Evolutionary conservation across 2,888 invertebrate species (phyloP).

Genomic region (Ditula angustiorana): DNA sequence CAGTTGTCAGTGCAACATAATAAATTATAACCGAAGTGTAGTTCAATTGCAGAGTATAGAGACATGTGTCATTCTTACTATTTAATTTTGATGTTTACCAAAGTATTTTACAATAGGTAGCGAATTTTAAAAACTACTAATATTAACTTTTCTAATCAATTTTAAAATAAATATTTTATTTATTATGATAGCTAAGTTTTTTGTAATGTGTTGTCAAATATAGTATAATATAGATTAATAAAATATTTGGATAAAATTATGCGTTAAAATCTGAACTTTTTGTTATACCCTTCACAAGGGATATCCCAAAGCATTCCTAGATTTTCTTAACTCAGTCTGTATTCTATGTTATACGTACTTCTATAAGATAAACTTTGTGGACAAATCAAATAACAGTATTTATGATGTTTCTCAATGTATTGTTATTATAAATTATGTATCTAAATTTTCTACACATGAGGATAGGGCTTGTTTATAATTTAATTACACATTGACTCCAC

Average conservation of each 20-base stretch:
- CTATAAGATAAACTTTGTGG: not conserved
- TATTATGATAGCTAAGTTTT: not conserved
- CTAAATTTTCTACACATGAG: too few relatives aligned
- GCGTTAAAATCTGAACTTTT: not conserved
- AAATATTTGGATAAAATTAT: not conserved
- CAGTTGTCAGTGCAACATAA: not conserved
- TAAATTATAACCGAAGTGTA: not conserved
- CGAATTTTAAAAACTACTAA: not conserved
- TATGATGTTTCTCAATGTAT: not conserved
- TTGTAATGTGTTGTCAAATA: not conserved
- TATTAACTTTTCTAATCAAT: not conserved
- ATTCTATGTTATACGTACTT: not conserved
- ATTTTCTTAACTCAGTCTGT: not conserved
- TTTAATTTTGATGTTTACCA: conserved; percentile 14
- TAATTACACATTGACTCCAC: too few relatives aligned
- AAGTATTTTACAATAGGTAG: conserved; percentile 20
- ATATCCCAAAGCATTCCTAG: not conserved
- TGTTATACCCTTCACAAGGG: not conserved
- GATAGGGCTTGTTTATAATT: too few relatives aligned
- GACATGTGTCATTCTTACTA: not conserved
- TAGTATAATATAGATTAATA: not conserved
- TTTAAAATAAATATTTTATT: conserved; percentile 2
- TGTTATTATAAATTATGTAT: not conserved
- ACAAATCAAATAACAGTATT: not conserved
- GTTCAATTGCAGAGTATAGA: not conserved